Evolutionary conservation across 2,888 invertebrate genomes (phyloP).

Genomic region (Maniola hyperantus): DNA sequence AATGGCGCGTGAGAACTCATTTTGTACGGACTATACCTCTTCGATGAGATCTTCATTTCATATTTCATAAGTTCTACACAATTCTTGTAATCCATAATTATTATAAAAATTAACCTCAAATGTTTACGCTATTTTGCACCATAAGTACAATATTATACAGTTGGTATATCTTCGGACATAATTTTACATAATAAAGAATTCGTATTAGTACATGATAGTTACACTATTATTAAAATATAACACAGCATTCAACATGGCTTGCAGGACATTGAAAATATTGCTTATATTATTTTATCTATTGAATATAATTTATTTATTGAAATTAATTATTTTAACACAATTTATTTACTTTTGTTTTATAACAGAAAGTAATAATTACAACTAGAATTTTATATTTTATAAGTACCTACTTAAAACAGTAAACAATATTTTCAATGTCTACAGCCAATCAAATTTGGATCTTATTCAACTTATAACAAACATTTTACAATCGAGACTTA

Average conservation of each 20-base stretch:
- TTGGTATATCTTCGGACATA: conserved; percentile 6
- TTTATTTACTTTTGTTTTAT: too few relatives aligned
- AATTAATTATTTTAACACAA: too few relatives aligned
- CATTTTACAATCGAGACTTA: conserved; percentile 10
- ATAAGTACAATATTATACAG: conserved; percentile 12
- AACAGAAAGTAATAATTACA: too few relatives aligned
- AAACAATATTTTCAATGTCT: conserved; percentile 1
- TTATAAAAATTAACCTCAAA: not conserved
- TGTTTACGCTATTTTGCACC: conserved; percentile 16
- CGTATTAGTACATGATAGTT: not conserved
- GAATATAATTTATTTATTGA: not conserved
- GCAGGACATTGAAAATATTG: conserved; percentile 9
- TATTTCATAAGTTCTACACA: not conserved
- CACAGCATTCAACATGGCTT: conserved; percentile 19
- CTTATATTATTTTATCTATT: not conserved
- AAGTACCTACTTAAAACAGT: too few relatives aligned
- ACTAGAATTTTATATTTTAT: too few relatives aligned
- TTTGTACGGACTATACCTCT: too few relatives aligned
- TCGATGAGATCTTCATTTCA: conserved; percentile 10
- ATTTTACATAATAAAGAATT: not conserved
- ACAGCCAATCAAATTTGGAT: conserved; percentile 10
- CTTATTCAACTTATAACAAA: conserved; percentile 15
- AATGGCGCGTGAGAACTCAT: too few relatives aligned
- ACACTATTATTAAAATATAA: conserved; percentile 1
- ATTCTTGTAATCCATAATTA: not conserved